phyloP scores from a whole-genome alignment of 2,888 invertebrate species.

The Pseudanteris insignis region DNA sequence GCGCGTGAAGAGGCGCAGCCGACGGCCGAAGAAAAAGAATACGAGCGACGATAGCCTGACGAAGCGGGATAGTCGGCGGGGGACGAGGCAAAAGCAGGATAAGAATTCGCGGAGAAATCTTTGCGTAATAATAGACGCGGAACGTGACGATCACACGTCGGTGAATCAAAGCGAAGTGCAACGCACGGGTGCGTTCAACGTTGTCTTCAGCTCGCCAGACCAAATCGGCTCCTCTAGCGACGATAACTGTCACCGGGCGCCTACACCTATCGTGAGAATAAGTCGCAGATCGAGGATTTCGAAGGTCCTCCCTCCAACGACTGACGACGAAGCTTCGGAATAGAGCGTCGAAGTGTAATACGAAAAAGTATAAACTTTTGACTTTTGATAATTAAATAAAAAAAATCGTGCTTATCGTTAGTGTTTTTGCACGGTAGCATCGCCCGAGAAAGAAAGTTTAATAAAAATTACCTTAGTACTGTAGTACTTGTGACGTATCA shows the following conservation, averaged over 20 bases:
- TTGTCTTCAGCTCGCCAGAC: slow-evolving; percentile 19
- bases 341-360: slow-evolving; percentile 21
- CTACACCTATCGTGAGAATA: slow-evolving; percentile 58
- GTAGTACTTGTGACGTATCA: too few relatives aligned
- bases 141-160: slow-evolving; percentile 19
- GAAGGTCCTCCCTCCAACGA: slow-evolving; percentile 62
- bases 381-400: too few relatives aligned
- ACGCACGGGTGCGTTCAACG: not conserved
- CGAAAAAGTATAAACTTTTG: not conserved
- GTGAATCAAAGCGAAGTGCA: slow-evolving; percentile 29
- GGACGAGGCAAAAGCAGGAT: slow-evolving; percentile 47
- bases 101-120: slow-evolving; percentile 31
- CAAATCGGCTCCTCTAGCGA: slow-evolving; percentile 32
- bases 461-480: too few relatives aligned
- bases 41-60: slow-evolving; percentile 59
- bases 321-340: slow-evolving; percentile 67
- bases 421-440: too few relatives aligned
- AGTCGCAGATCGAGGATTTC: slow-evolving; percentile 62
- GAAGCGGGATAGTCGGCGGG: slow-evolving; percentile 53
- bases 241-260: slow-evolving; percentile 49
- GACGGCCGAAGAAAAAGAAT: slow-evolving; percentile 50
- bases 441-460: too few relatives aligned
- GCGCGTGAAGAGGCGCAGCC: slow-evolving; percentile 50
- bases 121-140: slow-evolving; percentile 8
- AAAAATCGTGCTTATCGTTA: too few relatives aligned